Percentiles rank a stretch among this genome's conserved stretches.
These are phyloP conservation scores for Dorcus hopei DNA, from an alignment of 2,888 invertebrate species.

Conservation along the genomic window DNA sequence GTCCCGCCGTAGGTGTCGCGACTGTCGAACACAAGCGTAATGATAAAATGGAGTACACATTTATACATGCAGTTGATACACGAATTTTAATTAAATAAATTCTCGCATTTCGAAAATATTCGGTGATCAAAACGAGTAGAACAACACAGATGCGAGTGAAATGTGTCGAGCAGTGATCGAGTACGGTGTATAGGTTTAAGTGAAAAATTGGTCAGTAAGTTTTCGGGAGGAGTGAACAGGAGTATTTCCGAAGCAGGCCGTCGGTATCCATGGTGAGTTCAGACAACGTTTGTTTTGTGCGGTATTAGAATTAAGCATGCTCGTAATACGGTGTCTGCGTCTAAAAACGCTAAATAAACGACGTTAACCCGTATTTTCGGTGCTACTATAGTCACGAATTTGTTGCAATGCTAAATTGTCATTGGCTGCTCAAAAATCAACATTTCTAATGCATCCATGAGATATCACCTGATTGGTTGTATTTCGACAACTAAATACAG, in stretches of 20 bases:
- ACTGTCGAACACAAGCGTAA: constrained; percentile 46
- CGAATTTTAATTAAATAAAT: constrained; percentile 44
- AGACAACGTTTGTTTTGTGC: constrained; percentile 35
- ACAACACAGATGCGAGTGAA: constrained; percentile 22
- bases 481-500: constrained; percentile 50
- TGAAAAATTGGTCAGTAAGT: constrained; percentile 23
- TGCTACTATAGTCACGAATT: constrained; percentile 2
- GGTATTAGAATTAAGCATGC: constrained; percentile 16
- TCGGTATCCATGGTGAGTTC: constrained; percentile 50
- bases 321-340: constrained; percentile 1
- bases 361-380: constrained; percentile 7
- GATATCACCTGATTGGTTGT: constrained; percentile 53
- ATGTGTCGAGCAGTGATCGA: constrained; percentile 25
- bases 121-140: constrained; percentile 25
- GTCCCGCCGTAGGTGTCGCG: constrained; percentile 34
- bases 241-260: constrained; percentile 38
- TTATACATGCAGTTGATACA: constrained; percentile 49
- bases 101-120: constrained; percentile 17
- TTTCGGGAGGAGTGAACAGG: constrained; percentile 31
- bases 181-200: constrained; percentile 22
- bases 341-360: neutral
- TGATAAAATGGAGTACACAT: constrained; percentile 51
- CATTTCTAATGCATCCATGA: constrained; percentile 48
- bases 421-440: constrained; percentile 50
- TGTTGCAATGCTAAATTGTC: constrained; percentile 32